Conservation (phyloP, 2,888 invertebrate genomes). For the Tubulanus polymorphus region DNA sequence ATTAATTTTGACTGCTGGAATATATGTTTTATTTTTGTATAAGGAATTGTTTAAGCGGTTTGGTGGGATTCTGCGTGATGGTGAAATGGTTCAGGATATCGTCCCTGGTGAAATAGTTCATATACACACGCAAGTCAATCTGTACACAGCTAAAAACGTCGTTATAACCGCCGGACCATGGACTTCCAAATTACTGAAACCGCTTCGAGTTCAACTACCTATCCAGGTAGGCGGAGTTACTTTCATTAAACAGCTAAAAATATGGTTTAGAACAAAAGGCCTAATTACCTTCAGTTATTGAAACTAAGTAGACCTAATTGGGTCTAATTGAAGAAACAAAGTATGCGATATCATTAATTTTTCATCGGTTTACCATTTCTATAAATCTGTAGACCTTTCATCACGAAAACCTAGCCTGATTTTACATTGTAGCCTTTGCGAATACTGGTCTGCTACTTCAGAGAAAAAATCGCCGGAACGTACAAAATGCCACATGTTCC, state of each 20-base stretch:
- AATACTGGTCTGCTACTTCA: no score
- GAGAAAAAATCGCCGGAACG: no score
- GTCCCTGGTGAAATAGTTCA: constrained; percentile 29
- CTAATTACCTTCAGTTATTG: constrained; percentile 39
- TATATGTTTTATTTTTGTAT: no score
- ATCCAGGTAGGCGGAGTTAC: no score
- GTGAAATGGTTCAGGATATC: constrained; percentile 27
- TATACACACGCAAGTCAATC: constrained; percentile 26
- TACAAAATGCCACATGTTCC: no score
- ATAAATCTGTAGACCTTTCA: no score
- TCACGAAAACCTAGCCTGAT: no score
- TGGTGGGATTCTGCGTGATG: constrained; percentile 35
- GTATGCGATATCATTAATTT: no score
- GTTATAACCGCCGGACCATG: constrained; percentile 48
- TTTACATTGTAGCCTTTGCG: no score
- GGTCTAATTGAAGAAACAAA: no score
- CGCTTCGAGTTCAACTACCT: constrained; percentile 37
- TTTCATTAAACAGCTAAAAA: constrained; percentile 26
- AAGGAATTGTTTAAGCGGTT: constrained; percentile 29
- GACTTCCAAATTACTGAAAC: constrained; percentile 31
- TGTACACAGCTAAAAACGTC: constrained; percentile 29
- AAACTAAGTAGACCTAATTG: constrained; percentile 32
- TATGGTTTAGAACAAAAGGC: constrained; percentile 42
- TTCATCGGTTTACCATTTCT: no score
- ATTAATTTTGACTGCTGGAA: no score